phyloP scores from a whole-genome alignment of 1,140 invertebrate species.

The Potamilus streckersoni region DNA sequence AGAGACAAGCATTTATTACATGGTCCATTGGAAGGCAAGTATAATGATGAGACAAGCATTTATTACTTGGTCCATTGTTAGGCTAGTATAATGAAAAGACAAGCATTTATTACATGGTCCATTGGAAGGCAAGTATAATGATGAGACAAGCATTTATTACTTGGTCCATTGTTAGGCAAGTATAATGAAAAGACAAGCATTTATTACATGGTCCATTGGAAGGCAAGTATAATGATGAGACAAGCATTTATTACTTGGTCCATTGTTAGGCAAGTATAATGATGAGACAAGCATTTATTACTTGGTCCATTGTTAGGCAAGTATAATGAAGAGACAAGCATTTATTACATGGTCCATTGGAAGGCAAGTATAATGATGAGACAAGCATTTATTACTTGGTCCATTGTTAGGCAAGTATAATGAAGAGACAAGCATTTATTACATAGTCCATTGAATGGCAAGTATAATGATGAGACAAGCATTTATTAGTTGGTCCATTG shows the following conservation, averaged over 20 bases:
- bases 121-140: conserved; percentile 90
- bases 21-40: conserved; percentile 92
- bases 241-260: conserved; percentile 87
- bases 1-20: conserved; percentile 71
- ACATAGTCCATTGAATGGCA: conserved; percentile 92
- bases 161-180: conserved; percentile 93
- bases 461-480: conserved; percentile 89
- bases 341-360: conserved; percentile 86
- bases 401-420: too few relatives aligned
- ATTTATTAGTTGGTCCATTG: conserved; percentile 90
- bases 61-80: too few relatives aligned
- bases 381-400: conserved; percentile 71
- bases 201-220: conserved; percentile 89
- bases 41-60: conserved; percentile 86
- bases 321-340: conserved; percentile 76
- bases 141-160: conserved; percentile 86
- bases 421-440: conserved; percentile 76
- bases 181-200: conserved; percentile 78
- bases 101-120: conserved; percentile 86
- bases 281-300: conserved; percentile 84
- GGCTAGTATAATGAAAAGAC: conserved; percentile 68
- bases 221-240: conserved; percentile 90
- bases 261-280: conserved; percentile 92
- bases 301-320: conserved; percentile 93
- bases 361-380: conserved; percentile 91